Conservation (phyloP, 2,113 vertebrate genomes). For the Peromyscus californicus region DNA sequence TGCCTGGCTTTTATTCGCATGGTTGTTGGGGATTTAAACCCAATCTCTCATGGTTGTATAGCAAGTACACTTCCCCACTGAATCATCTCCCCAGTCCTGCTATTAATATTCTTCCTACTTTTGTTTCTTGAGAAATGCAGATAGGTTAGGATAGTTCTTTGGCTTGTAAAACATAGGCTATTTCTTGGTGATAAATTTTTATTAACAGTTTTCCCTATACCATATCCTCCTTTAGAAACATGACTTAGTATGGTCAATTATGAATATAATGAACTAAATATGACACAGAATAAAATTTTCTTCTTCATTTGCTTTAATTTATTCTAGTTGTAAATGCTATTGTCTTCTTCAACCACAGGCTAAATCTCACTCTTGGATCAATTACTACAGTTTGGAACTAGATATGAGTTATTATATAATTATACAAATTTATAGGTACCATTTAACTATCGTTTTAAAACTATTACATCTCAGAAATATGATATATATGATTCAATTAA, state of each 20-base stretch:
- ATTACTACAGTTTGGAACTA: slow-evolving; percentile 83
- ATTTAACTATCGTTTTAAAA: slow-evolving; percentile 77
- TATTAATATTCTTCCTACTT: neutral
- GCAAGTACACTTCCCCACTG: neutral
- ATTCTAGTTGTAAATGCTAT: slow-evolving; percentile 85
- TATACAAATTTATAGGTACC: slow-evolving; percentile 65
- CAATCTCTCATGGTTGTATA: neutral
- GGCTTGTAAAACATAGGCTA: slow-evolving; percentile 65
- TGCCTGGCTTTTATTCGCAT: too few species aligned
- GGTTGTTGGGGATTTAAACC: neutral
- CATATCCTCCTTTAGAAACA: slow-evolving; percentile 83
- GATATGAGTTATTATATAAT: slow-evolving; percentile 81
- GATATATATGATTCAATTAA: slow-evolving; percentile 54
- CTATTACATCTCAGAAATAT: slow-evolving; percentile 76
- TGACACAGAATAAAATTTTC: slow-evolving; percentile 87
- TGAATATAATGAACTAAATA: slow-evolving; percentile 86
- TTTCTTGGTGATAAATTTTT: slow-evolving; percentile 83
- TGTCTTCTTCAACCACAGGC: slow-evolving; percentile 81
- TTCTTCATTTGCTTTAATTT: slow-evolving; percentile 89
- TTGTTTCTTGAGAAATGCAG: slow-evolving; percentile 46
- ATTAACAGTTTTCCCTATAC: slow-evolving; percentile 80
- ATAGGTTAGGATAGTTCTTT: slow-evolving; percentile 71
- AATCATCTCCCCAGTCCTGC: too few species aligned
- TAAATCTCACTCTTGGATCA: slow-evolving; percentile 87
- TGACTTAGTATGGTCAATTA: slow-evolving; percentile 83